Evolutionary conservation across 1,140 invertebrate species (phyloP), one percentile per base, ranked within the genome.

Genomic region (Aethina tumida): DNA sequence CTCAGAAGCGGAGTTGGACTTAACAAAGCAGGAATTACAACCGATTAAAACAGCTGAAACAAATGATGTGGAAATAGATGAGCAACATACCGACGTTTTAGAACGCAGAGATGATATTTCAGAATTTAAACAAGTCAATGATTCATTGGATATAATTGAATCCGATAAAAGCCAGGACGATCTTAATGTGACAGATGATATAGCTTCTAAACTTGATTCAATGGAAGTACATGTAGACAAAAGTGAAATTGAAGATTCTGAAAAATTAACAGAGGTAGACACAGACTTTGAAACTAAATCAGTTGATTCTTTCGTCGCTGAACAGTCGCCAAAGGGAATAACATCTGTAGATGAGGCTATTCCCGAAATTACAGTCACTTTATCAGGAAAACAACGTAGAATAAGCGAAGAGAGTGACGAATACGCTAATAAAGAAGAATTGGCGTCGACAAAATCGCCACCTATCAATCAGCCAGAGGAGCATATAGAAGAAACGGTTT

Each of bases 401-500:
- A 60, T 59, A 24, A 60, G 58, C 39, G 58, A 60, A 45, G 58
- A 60, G 39, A 60, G 58, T 37, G 55, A 57, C 20, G 55, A 59
- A 21, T 55, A 50, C 19, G 28, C 41, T 9, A 14, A 39, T 6
- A 44, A 42, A 46, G 17, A 36, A 14, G 34, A 56, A 40, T 25
- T 20, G 26, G 14, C 26, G 25, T 20, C 26, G 22, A 58, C 18
- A 25, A n/a, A 19, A 6, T 33, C 57, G 6, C 56, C 68, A 18
- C 66, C 69, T 0, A 60, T 74, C 20, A 65, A 71, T 50, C 60
- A 71, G 53, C 66, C 70, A 14, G 65, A 72, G 55, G 65, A 74
- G 55, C 64, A 71, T 45, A 62, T 74, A 40, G 64, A 71, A 49
- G 70, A 75, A 45, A 71, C 71, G 39, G 60, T 78, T 30, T 77